phyloP scores from a whole-genome alignment of 2,888 invertebrate species.

The Trichopria drosophilae region DNA sequence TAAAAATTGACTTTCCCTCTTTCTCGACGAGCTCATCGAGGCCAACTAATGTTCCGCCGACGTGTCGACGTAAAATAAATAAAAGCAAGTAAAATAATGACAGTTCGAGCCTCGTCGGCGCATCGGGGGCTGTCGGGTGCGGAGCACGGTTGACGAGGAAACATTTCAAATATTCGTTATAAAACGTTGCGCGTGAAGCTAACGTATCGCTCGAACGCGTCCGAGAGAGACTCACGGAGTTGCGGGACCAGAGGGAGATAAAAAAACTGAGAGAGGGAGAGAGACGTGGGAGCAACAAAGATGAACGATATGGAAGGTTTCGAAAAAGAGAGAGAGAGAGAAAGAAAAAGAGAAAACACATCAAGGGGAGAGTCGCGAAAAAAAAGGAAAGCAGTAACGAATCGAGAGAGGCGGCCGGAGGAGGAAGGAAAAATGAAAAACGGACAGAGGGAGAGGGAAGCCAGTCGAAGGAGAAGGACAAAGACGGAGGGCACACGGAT shows the following conservation, averaged over 20 bases:
- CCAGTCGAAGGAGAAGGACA: constrained; percentile 20
- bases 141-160: constrained; percentile 32
- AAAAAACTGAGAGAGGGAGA: constrained; percentile 8
- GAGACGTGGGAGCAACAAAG: constrained; percentile 15
- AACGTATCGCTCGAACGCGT: constrained; percentile 31
- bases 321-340: constrained; percentile 22
- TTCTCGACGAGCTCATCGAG: too few relatives aligned
- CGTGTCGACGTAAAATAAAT: too few relatives aligned
- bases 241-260: constrained; percentile 12
- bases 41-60: too few relatives aligned
- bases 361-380: constrained; percentile 22
- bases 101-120: constrained; percentile 13
- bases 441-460: constrained; percentile 24
- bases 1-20: too few relatives aligned
- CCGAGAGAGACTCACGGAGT: constrained; percentile 2
- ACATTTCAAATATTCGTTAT: constrained; percentile 40
- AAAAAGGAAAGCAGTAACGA: constrained; percentile 22
- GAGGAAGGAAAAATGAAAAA: constrained; percentile 23
- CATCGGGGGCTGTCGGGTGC: too few relatives aligned
- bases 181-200: constrained; percentile 32
- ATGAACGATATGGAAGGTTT: constrained; percentile 2
- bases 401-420: constrained; percentile 23
- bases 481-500: constrained; percentile 17
- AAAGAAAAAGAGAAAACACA: constrained; percentile 19
- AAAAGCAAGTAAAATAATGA: constrained; percentile 5